Evolutionary conservation across 2,797 vertebrate genomes (phyloP).

Genomic region (Sebastes nivosus): DNA sequence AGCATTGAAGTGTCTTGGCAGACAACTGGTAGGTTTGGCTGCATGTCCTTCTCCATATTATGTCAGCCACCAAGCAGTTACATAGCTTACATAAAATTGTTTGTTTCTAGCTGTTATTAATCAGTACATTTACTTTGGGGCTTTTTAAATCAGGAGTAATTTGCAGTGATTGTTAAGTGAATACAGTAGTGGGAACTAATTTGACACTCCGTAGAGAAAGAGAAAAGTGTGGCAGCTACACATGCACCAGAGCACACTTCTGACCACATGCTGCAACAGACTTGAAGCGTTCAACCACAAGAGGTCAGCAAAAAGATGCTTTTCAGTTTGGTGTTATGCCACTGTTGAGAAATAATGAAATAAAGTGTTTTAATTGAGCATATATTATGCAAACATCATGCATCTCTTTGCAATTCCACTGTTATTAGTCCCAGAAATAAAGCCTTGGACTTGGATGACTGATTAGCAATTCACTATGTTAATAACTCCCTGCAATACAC

Average conservation of each 20-base stretch:
- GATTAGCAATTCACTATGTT: conserved; percentile 8
- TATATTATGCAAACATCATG: conserved; percentile 37
- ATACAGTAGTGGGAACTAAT: not conserved
- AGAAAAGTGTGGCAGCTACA: not conserved
- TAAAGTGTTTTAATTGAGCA: conserved; percentile 4
- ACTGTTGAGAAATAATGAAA: not conserved
- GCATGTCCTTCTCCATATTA: not conserved
- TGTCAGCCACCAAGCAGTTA: not conserved
- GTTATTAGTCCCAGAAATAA: not conserved
- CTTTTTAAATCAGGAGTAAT: not conserved
- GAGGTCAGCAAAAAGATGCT: conserved; percentile 33
- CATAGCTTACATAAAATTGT: not conserved
- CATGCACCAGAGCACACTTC: not conserved
- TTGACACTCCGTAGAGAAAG: not conserved
- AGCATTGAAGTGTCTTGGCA: not conserved
- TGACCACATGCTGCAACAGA: not conserved
- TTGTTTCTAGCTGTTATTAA: not conserved
- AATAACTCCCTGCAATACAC: not conserved
- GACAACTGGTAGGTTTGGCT: not conserved
- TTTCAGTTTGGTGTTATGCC: not conserved
- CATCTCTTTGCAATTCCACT: conserved; percentile 25
- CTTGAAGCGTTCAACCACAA: conserved; percentile 21
- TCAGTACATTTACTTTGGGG: not conserved
- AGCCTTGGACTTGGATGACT: not conserved
- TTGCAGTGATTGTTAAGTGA: not conserved